phyloP scores from a whole-genome alignment of 1,140 invertebrate genomes.

The Campoletis sonorensis region DNA sequence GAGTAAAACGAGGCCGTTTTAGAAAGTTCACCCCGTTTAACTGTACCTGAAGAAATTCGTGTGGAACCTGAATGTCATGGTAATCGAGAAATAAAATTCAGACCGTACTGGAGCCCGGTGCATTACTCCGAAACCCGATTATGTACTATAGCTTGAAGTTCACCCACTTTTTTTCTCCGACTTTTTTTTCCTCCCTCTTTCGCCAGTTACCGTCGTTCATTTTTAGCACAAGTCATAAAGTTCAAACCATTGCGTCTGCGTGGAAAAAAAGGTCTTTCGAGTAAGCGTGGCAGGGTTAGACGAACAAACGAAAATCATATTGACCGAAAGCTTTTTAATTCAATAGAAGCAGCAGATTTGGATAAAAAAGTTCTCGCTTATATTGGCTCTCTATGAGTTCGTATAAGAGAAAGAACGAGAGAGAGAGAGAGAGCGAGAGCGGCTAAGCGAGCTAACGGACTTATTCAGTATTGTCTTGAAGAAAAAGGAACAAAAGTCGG shows the following conservation, averaged over 20 bases:
- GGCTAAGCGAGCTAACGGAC: not conserved
- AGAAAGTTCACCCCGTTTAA: slow-evolving; percentile 30
- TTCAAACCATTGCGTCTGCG: not conserved
- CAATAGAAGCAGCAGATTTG: not conserved
- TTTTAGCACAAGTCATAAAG: slow-evolving; percentile 29
- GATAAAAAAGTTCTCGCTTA: not conserved
- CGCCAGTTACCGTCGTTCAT: slow-evolving; percentile 16
- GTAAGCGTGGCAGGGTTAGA: not conserved
- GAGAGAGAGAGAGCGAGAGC: not conserved
- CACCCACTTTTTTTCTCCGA: not conserved
- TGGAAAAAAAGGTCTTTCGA: not conserved
- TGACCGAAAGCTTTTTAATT: slow-evolving; percentile 27
- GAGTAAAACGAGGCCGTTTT: slow-evolving; percentile 11
- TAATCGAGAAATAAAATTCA: slow-evolving; percentile 39
- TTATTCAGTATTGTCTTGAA: slow-evolving; percentile 28
- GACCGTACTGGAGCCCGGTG: slow-evolving; percentile 1
- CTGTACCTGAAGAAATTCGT: slow-evolving; percentile 34
- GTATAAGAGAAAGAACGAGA: not conserved
- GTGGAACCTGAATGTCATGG: slow-evolving; percentile 28
- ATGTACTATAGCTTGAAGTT: not conserved
- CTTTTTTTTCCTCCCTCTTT: not conserved
- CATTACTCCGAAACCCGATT: not conserved
- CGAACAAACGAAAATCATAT: not conserved
- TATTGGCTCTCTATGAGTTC: not conserved
- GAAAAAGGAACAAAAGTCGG: slow-evolving; percentile 31